A percentile compares a stretch with the other conserved stretches of the same genome.
Conservation (phyloP, 1,140 invertebrate genomes). For the Onthophagus taurus region DNA sequence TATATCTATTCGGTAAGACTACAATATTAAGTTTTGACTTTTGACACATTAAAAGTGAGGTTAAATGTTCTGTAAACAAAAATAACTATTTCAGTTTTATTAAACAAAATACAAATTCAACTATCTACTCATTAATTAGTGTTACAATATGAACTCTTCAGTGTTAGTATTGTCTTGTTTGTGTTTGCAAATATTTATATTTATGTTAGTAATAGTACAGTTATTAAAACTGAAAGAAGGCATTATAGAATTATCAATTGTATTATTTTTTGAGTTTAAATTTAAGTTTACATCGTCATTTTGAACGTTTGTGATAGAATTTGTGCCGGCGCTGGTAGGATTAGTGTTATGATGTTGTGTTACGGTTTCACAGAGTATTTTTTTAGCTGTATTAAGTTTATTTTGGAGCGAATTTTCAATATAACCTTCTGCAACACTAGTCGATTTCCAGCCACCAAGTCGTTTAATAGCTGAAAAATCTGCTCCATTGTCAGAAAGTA, state of each 20-base stretch:
- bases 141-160: too few species aligned
- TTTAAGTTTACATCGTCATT: background rate
- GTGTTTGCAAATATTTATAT: too few species aligned
- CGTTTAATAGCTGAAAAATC: too few species aligned
- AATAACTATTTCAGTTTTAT: too few species aligned
- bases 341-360: background rate
- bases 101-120: too few species aligned
- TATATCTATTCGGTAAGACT: too few species aligned
- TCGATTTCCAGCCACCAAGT: conserved; percentile 4
- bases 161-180: too few species aligned
- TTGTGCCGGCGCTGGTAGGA: background rate
- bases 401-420: background rate
- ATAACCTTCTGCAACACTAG: background rate
- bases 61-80: too few species aligned
- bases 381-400: background rate
- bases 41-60: too few species aligned
- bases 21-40: too few species aligned
- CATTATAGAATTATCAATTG: background rate
- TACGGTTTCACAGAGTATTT: background rate
- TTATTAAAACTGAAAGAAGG: background rate
- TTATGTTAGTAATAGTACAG: background rate
- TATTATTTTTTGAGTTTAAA: background rate
- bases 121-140: too few species aligned
- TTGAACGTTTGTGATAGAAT: background rate
- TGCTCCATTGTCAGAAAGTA: too few species aligned